Percentiles rank a stretch among this genome's conserved stretches.
Conservation (phyloP, 2,113 vertebrate species). For the Thermophis baileyi region DNA sequence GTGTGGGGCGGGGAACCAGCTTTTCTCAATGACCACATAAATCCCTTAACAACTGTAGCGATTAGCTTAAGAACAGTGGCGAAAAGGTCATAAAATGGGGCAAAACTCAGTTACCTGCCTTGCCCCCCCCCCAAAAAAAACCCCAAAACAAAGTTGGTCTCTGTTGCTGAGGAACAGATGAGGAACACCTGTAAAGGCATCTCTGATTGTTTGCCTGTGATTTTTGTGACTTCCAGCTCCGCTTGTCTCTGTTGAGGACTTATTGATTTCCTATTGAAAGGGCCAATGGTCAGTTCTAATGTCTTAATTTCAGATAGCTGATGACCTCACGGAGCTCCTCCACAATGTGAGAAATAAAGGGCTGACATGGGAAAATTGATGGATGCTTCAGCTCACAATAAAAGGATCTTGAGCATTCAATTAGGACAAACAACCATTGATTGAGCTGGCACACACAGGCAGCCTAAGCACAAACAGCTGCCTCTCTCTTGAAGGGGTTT, state of each 20-base stretch:
- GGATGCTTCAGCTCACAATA: not conserved
- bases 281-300: slow-evolving; percentile 1
- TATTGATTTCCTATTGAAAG: slow-evolving; percentile 4
- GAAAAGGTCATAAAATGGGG: not conserved
- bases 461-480: not conserved
- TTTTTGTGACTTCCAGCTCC: not conserved
- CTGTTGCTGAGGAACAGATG: not conserved
- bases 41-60: not conserved
- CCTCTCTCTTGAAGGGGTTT: not conserved
- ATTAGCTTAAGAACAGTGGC: not conserved
- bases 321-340: not conserved
- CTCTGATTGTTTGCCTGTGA: not conserved
- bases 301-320: slow-evolving; percentile 29
- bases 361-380: not conserved
- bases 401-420: not conserved
- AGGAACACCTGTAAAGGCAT: not conserved
- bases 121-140: not conserved
- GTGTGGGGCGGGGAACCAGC: no score
- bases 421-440: not conserved
- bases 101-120: not conserved
- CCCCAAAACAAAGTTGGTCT: no score
- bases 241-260: not conserved
- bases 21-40: not conserved
- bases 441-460: not conserved
- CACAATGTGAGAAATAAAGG: not conserved